phyloP scores from a whole-genome alignment of 2,888 invertebrate species.

The Leptinotarsa peninsularis region DNA sequence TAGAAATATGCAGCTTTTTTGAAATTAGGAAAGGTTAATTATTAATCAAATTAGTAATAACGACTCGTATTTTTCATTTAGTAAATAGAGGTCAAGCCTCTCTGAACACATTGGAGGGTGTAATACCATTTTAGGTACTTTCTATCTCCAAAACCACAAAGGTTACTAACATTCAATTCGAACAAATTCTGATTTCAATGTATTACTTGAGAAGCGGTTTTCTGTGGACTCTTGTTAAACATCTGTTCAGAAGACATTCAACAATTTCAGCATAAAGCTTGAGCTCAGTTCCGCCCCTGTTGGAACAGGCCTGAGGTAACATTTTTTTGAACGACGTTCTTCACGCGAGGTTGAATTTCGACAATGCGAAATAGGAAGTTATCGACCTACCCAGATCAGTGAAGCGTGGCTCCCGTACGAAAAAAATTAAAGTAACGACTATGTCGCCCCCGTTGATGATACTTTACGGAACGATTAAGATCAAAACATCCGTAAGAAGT shows the following conservation, averaged over 20 bases:
- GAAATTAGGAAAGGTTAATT: no score
- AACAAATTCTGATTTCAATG: no score
- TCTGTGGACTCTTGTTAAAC: no score
- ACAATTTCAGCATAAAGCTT: neutral
- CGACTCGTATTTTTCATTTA: no score
- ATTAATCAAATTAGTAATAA: no score
- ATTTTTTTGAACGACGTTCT: slow-evolving; percentile 6
- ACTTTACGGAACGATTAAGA: slow-evolving; percentile 6
- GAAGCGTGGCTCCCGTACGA: slow-evolving; percentile 44
- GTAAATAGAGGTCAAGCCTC: no score
- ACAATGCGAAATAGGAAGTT: slow-evolving; percentile 50
- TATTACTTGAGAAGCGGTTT: no score
- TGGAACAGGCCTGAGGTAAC: neutral
- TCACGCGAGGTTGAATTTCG: slow-evolving; percentile 47
- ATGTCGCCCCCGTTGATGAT: slow-evolving; percentile 7
- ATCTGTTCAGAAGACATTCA: neutral
- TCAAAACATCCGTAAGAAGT: neutral
- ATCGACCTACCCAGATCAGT: slow-evolving; percentile 43
- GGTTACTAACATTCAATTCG: no score
- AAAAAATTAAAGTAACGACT: slow-evolving; percentile 29
- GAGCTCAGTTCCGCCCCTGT: neutral
- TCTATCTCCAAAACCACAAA: no score
- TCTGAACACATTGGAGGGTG: no score
- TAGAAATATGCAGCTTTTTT: no score
- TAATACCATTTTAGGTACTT: no score